Evolutionary conservation across 1,140 invertebrate genomes (phyloP), one percentile per base, ranked within the genome.

Genomic region (Paramacrobiotus metropolitanus): DNA sequence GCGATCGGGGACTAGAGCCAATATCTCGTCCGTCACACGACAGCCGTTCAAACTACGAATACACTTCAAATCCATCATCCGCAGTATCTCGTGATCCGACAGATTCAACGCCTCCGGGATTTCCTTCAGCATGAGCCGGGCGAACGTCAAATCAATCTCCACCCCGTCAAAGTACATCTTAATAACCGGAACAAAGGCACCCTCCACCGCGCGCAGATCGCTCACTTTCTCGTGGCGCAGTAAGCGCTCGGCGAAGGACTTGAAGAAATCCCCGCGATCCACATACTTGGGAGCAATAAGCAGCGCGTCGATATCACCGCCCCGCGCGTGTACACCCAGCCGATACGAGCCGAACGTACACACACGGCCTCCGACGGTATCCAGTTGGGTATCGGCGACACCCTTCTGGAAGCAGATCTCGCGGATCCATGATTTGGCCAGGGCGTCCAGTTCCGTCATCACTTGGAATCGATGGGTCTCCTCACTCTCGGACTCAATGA

Each of bases 101-200:
- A 98, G 76, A 76, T 96, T 87, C 76, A 86, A 72, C 66, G 80
- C 75, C 68, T 81, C 81, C 30, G 87, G 83, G 72, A 98, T 90
- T 74, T 91, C 86, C 70, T 93, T 93, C 0, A 93, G 75, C 21
- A 89, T 85, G 40, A 99, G 74, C 63, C 87, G 79, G 0, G 93
- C 91, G 76, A 99, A 98, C 59, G 97, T 72, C 82, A 98, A 86
- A 79, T 99, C 95, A 64, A 95, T 89, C 77, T 96, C 94, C 67
- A 99, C 96, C 28, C 88, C 89, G 78, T 94, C 87, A 75, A 97
- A 97, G 70, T 88, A 89, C 86, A 98, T 92, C 78, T 98, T 98
- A 60, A 99, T 96, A 1, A 98, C 90, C 21, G 95, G 95, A 61
- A 99, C 95, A 77, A 89, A 99, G 0, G 95, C 95, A 73, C 98